These are phyloP conservation scores for Pyralis farinalis DNA, from an alignment of 2,888 invertebrate genomes.

Conservation along the genomic window DNA sequence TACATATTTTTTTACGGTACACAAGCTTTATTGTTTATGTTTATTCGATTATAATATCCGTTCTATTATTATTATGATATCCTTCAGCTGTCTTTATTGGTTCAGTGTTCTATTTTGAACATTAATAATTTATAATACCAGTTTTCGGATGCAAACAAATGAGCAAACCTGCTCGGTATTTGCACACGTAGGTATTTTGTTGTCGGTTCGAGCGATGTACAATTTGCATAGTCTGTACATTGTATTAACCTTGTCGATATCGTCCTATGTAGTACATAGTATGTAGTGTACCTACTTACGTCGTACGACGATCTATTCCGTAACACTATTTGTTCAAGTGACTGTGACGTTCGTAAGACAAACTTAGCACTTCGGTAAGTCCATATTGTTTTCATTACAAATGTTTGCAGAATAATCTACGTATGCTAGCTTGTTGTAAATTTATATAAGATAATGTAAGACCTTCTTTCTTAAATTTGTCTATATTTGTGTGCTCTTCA, in stretches of 20 bases:
- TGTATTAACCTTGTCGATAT: slow-evolving; percentile 54
- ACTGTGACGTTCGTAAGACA: slow-evolving; percentile 24
- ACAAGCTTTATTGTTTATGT: no score
- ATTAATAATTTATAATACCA: background rate
- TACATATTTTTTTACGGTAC: no score
- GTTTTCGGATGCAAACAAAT: background rate
- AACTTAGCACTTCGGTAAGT: slow-evolving; percentile 18
- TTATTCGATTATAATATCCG: no score
- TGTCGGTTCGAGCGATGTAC: slow-evolving; percentile 32
- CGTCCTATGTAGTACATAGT: no score
- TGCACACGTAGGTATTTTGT: slow-evolving; percentile 1
- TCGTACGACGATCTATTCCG: slow-evolving; percentile 37
- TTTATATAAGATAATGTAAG: background rate
- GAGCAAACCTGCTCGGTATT: background rate
- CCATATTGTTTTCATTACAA: slow-evolving; percentile 18
- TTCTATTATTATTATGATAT: background rate
- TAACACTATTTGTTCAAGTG: slow-evolving; percentile 53
- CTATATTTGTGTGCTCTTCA: no score
- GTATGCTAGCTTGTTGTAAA: slow-evolving; percentile 9
- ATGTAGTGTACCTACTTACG: no score
- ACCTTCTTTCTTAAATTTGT: no score
- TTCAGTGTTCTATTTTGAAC: background rate
- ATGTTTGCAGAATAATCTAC: slow-evolving; percentile 14
- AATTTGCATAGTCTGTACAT: slow-evolving; percentile 43
- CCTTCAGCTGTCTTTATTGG: background rate